These are phyloP conservation scores for Lasioglossum morio DNA, from an alignment of 2,888 invertebrate species.

Conservation along the genomic window DNA sequence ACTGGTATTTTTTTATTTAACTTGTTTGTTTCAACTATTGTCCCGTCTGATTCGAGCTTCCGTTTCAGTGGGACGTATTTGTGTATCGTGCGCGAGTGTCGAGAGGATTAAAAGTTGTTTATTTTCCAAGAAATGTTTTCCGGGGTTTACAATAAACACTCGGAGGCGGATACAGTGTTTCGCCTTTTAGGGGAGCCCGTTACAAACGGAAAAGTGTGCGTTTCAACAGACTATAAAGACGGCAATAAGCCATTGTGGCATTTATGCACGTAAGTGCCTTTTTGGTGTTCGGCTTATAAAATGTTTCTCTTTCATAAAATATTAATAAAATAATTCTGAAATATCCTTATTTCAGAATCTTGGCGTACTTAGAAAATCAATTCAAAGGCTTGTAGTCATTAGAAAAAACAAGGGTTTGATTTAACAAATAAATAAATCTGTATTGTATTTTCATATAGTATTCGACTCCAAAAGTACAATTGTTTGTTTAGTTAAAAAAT, in stretches of 20 bases:
- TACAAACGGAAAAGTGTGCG: not conserved
- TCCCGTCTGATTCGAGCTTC: not conserved
- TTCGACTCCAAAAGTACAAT: too few relatives aligned
- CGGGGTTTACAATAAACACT: not conserved
- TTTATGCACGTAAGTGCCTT: not conserved
- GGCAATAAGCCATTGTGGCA: not conserved
- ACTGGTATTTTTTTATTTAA: not conserved
- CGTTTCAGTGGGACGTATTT: not conserved
- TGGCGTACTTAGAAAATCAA: not conserved
- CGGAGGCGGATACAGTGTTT: not conserved
- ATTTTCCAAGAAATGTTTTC: not conserved
- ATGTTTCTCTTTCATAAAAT: too few relatives aligned
- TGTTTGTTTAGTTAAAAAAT: too few relatives aligned
- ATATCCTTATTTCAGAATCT: not conserved
- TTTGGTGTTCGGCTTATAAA: not conserved
- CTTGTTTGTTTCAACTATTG: not conserved
- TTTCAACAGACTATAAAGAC: not conserved
- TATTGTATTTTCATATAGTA: too few relatives aligned
- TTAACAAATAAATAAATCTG: too few relatives aligned
- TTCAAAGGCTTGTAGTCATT: not conserved
- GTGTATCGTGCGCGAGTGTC: not conserved
- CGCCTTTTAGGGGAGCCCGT: not conserved
- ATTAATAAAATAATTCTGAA: not conserved
- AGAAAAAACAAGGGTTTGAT: too few relatives aligned
- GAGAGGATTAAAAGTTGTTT: constrained; percentile 1